Percentiles rank a stretch among this genome's conserved stretches.
phyloP scores from a whole-genome alignment of 1,140 invertebrate genomes.

The Drosophila repleta region DNA sequence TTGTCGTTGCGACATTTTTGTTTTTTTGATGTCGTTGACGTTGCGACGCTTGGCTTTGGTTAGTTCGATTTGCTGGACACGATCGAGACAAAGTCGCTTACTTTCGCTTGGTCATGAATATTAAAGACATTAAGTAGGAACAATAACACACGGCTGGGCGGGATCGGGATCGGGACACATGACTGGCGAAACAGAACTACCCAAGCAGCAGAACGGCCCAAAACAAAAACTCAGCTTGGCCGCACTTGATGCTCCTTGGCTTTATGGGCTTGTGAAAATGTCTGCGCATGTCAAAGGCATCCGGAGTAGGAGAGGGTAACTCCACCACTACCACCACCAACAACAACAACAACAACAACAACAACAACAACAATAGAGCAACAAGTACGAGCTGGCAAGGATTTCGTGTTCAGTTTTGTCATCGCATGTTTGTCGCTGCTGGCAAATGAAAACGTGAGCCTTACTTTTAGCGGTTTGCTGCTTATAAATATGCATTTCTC shows the following conservation, averaged over 20 bases:
- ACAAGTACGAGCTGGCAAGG: constrained; percentile 44
- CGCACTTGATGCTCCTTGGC: constrained; percentile 69
- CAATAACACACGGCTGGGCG: constrained; percentile 59
- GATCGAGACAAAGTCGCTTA: constrained; percentile 81
- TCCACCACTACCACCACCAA: too few relatives aligned
- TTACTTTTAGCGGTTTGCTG: constrained; percentile 49
- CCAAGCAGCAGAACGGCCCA: constrained; percentile 9
- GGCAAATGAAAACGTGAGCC: constrained; percentile 77
- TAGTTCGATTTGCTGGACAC: constrained; percentile 75
- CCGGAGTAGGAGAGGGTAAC: not conserved
- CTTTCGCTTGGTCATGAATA: constrained; percentile 82
- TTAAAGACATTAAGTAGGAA: constrained; percentile 83
- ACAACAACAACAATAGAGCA: constrained; percentile 14
- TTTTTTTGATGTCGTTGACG: constrained; percentile 36
- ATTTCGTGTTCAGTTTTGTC: constrained; percentile 79
- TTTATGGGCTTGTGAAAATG: constrained; percentile 75
- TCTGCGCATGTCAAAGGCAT: constrained; percentile 74
- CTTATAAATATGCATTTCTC: constrained; percentile 79
- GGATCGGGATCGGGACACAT: constrained; percentile 16
- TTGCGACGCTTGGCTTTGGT: constrained; percentile 40
- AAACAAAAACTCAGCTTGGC: constrained; percentile 27
- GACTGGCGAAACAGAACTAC: constrained; percentile 25
- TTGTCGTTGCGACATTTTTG: constrained; percentile 17
- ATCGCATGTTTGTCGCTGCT: constrained; percentile 64
- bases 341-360: constrained; percentile 8